These are phyloP conservation scores for Aptenodytes patagonicus DNA, from an alignment of 2,113 vertebrate genomes.

Conservation along the genomic window DNA sequence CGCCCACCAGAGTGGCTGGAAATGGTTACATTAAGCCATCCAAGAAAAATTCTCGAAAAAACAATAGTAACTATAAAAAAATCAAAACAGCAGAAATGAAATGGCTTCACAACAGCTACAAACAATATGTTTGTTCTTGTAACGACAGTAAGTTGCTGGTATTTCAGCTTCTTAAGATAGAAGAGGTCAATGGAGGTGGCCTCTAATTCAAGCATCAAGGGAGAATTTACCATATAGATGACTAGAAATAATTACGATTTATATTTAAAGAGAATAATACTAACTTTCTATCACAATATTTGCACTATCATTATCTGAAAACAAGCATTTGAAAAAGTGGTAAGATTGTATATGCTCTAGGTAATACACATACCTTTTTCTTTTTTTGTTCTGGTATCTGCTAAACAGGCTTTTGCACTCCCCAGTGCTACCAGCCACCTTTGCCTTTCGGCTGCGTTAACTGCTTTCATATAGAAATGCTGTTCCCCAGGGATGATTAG, in stretches of 20 bases:
- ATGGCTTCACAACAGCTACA: neutral
- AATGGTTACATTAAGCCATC: neutral
- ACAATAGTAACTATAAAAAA: neutral
- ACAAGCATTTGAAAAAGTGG: neutral
- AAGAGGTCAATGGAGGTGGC: neutral
- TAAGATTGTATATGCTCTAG: neutral
- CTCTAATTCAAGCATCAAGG: neutral
- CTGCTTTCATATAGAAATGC: slow-evolving; percentile 86
- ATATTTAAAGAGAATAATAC: neutral
- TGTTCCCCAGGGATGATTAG: slow-evolving; percentile 86
- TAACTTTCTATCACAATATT: neutral
- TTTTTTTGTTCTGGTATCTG: slow-evolving; percentile 82
- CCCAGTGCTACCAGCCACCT: slow-evolving; percentile 85
- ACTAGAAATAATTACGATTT: neutral
- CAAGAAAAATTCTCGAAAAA: neutral
- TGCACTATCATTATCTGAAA: neutral
- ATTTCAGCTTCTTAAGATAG: neutral
- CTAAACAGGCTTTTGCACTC: slow-evolving; percentile 84
- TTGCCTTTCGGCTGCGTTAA: slow-evolving; percentile 84
- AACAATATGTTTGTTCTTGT: neutral
- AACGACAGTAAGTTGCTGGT: neutral
- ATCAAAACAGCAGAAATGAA: neutral
- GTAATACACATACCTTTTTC: slow-evolving; percentile 78
- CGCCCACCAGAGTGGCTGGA: neutral
- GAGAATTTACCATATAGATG: neutral